A percentile compares a stretch with the other conserved stretches of the same genome.
phyloP scores from a whole-genome alignment of 2,888 invertebrate species.

The Pandemis cinnamomeana region DNA sequence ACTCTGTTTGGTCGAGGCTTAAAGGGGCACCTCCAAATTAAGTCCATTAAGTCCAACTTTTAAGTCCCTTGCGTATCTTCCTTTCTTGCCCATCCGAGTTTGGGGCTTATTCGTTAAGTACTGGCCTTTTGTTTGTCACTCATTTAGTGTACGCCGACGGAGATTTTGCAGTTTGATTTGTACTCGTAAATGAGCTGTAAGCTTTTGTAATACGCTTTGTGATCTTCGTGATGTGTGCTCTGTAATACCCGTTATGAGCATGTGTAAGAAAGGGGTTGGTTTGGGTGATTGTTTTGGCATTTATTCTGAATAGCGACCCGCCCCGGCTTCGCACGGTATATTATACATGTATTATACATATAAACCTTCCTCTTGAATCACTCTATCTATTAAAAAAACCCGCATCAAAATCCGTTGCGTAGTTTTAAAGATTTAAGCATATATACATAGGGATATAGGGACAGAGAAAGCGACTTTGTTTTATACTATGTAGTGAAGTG shows the following conservation, averaged over 20 bases:
- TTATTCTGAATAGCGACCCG: too few relatives aligned
- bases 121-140: slow-evolving; percentile 69
- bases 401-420: too few relatives aligned
- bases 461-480: too few relatives aligned
- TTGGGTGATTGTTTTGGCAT: not conserved
- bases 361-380: too few relatives aligned
- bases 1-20: slow-evolving; percentile 77
- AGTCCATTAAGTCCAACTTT: slow-evolving; percentile 83
- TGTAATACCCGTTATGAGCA: not conserved
- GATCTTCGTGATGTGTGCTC: slow-evolving; percentile 41
- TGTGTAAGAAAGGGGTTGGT: not conserved
- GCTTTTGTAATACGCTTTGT: slow-evolving; percentile 46
- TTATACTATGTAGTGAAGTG: too few relatives aligned
- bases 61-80: slow-evolving; percentile 78
- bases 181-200: slow-evolving; percentile 16
- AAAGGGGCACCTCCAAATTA: slow-evolving; percentile 79
- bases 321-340: too few relatives aligned
- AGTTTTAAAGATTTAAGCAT: too few relatives aligned
- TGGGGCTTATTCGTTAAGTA: slow-evolving; percentile 81
- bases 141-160: slow-evolving; percentile 23
- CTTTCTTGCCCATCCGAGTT: slow-evolving; percentile 79
- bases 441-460: too few relatives aligned
- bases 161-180: slow-evolving; percentile 35
- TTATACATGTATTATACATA: too few relatives aligned
- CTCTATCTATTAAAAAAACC: too few relatives aligned